Conservation (phyloP, 1,140 invertebrate species). For the Cryptotermes secundus region DNA sequence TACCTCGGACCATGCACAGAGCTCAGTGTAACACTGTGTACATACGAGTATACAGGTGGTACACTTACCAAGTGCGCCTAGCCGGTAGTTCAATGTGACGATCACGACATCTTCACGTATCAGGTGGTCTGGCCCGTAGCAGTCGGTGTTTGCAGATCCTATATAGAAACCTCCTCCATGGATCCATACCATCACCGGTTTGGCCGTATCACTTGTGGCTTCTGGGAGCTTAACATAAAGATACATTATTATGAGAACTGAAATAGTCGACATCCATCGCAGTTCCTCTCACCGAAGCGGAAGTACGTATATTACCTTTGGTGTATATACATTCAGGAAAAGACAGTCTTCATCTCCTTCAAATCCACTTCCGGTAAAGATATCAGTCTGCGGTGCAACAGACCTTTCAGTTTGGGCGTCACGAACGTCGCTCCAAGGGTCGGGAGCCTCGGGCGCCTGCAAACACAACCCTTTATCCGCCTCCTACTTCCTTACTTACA, state of each 20-base stretch:
- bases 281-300: background rate
- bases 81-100: conserved; percentile 31
- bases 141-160: conserved; percentile 51
- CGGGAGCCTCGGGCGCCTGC: conserved; percentile 57
- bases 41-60: too few species aligned
- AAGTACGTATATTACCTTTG: background rate
- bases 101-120: conserved; percentile 25
- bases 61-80: conserved; percentile 30
- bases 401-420: conserved; percentile 55
- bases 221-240: background rate
- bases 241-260: background rate
- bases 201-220: background rate
- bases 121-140: conserved; percentile 45
- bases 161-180: conserved; percentile 61
- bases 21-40: background rate
- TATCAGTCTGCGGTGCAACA: background rate
- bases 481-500: too few species aligned
- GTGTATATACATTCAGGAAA: conserved; percentile 25
- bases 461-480: too few species aligned
- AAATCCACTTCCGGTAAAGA: background rate
- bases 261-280: background rate
- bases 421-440: conserved; percentile 56
- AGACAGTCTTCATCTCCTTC: conserved; percentile 25
- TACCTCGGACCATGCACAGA: too few species aligned
- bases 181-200: conserved; percentile 64